Percentiles rank a stretch among this genome's conserved stretches.
Evolutionary conservation across 2,113 vertebrate genomes (phyloP).

Genomic region (Amazona vittata): DNA sequence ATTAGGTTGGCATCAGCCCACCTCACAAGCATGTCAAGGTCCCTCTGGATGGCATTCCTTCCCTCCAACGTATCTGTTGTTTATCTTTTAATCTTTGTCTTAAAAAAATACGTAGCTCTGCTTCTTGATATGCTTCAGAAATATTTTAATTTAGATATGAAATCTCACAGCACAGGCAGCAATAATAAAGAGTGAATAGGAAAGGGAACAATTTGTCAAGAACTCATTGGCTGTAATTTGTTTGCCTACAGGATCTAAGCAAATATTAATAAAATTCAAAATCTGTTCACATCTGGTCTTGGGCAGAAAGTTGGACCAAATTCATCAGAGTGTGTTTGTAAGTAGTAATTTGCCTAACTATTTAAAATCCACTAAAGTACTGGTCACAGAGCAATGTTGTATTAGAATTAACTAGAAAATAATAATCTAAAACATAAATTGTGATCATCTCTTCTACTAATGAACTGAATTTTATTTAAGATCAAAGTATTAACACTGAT

Average conservation of each 20-base stretch:
- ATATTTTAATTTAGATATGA: background rate
- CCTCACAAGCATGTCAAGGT: too few relatives aligned
- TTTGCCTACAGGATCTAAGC: conserved; percentile 26
- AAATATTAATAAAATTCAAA: conserved; percentile 42
- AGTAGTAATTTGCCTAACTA: background rate
- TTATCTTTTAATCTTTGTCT: background rate
- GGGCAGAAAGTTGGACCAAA: conserved; percentile 13
- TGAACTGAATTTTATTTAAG: background rate
- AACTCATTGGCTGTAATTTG: background rate
- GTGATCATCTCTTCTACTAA: background rate
- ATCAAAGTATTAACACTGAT: background rate
- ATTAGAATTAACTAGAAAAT: background rate
- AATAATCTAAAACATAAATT: background rate
- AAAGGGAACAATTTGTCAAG: background rate
- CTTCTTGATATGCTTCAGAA: background rate
- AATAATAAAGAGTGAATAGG: background rate
- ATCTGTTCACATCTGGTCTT: background rate
- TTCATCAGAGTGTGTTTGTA: background rate
- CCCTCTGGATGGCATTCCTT: too few relatives aligned
- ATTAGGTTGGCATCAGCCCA: too few relatives aligned
- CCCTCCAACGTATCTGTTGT: background rate
- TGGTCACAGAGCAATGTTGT: background rate
- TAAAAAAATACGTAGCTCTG: background rate
- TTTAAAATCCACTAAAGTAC: background rate
- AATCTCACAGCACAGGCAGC: background rate